phyloP scores from a whole-genome alignment of 2,888 invertebrate genomes.

The Dasypogon diadema region DNA sequence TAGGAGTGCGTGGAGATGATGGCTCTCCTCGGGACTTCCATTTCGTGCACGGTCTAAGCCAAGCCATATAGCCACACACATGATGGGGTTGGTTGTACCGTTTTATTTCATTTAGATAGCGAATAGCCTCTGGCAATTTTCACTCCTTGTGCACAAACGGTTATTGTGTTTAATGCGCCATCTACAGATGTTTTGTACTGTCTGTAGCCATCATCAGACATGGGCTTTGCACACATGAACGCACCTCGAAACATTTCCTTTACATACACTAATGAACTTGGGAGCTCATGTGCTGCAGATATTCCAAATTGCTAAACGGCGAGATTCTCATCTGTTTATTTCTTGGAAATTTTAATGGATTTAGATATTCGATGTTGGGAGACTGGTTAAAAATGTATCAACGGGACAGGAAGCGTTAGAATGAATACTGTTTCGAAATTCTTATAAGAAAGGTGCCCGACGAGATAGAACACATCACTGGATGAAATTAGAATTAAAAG shows the following conservation, averaged over 20 bases:
- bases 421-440: no score
- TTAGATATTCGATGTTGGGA: background rate
- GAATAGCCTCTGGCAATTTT: constrained; percentile 51
- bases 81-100: constrained; percentile 2
- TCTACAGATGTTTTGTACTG: constrained; percentile 45
- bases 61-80: background rate
- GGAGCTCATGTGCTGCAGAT: constrained; percentile 1
- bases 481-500: no score
- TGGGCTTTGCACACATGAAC: constrained; percentile 42
- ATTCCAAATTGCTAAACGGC: constrained; percentile 38
- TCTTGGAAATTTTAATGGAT: constrained; percentile 50
- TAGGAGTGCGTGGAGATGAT: constrained; percentile 30
- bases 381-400: no score
- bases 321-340: constrained; percentile 47
- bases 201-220: constrained; percentile 8
- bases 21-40: constrained; percentile 4
- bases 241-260: constrained; percentile 19
- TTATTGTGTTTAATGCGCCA: constrained; percentile 52
- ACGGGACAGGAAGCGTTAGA: no score
- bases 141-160: constrained; percentile 50
- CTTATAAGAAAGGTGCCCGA: no score
- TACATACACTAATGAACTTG: background rate
- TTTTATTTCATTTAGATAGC: constrained; percentile 51
- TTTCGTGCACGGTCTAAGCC: background rate
- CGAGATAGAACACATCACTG: no score